phyloP scores from a whole-genome alignment of 2,888 invertebrate genomes.

The Harpagoxenus sublaevis region DNA sequence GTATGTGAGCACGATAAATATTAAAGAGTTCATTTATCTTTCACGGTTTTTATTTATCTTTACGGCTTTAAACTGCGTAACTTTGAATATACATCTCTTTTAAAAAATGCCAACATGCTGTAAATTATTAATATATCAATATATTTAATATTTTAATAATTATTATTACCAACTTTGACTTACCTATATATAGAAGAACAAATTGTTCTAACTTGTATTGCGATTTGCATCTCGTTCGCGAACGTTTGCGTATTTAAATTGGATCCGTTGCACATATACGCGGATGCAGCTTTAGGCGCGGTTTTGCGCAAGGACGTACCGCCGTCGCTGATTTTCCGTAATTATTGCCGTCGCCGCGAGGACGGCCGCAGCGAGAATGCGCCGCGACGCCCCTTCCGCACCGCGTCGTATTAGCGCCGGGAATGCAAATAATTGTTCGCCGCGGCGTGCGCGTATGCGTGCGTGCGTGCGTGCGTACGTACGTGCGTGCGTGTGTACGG shows the following conservation, averaged over 20 bases:
- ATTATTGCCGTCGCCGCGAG: slow-evolving; percentile 42
- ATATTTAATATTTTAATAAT: background rate
- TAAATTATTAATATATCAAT: background rate
- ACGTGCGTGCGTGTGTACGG: slow-evolving; percentile 54
- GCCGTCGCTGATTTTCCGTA: slow-evolving; percentile 41
- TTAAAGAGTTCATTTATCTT: background rate
- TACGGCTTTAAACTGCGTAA: background rate
- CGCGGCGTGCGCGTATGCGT: slow-evolving; percentile 47
- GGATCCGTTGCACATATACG: background rate
- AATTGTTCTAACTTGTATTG: slow-evolving; percentile 12
- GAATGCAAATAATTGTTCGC: slow-evolving; percentile 84
- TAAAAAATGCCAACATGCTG: background rate
- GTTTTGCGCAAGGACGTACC: slow-evolving; percentile 20
- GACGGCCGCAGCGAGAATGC: slow-evolving; percentile 59
- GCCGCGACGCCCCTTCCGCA: slow-evolving; percentile 68
- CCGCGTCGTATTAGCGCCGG: slow-evolving; percentile 74
- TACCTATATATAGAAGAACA: background rate
- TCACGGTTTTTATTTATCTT: no score
- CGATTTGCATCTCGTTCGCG: background rate
- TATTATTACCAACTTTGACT: background rate
- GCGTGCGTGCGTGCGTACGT: background rate
- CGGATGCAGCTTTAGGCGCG: background rate
- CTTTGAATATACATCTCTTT: background rate
- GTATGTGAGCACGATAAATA: background rate
- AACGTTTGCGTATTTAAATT: slow-evolving; percentile 17